phyloP scores from a whole-genome alignment of 2,888 invertebrate genomes.

The Cephus spinipes region DNA sequence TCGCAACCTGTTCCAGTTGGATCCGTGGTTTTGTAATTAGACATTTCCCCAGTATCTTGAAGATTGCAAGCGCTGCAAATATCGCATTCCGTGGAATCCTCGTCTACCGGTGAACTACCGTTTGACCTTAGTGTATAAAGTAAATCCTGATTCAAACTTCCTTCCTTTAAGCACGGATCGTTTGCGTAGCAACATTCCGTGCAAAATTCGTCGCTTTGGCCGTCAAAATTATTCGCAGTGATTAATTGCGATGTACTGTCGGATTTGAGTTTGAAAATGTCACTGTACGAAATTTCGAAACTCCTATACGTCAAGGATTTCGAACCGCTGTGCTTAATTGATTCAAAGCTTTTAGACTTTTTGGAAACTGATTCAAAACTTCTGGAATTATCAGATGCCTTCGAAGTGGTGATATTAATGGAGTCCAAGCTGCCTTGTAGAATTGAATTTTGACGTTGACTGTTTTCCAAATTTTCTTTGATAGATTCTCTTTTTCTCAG shows the following conservation, averaged over 20 bases:
- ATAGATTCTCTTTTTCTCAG: background rate
- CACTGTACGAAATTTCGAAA: constrained; percentile 43
- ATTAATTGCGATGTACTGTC: constrained; percentile 49
- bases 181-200: constrained; percentile 57
- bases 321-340: constrained; percentile 50
- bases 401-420: constrained; percentile 39
- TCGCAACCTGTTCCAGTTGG: constrained; percentile 45
- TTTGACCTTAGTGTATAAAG: constrained; percentile 55
- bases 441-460: constrained; percentile 22
- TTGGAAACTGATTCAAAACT: constrained; percentile 48
- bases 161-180: constrained; percentile 33
- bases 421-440: constrained; percentile 53
- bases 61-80: constrained; percentile 60
- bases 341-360: constrained; percentile 63
- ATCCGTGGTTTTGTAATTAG: constrained; percentile 15
- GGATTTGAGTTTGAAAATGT: constrained; percentile 35
- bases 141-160: constrained; percentile 44
- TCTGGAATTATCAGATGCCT: constrained; percentile 16
- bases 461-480: background rate
- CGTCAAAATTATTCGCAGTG: constrained; percentile 47
- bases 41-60: constrained; percentile 38
- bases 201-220: constrained; percentile 56
- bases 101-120: constrained; percentile 57
- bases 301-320: constrained; percentile 29
- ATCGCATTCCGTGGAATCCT: constrained; percentile 62